A percentile compares a stretch with the other conserved stretches of the same genome.
Evolutionary conservation across 1,140 invertebrate genomes (phyloP).

Genomic region (Orius insidiosus): DNA sequence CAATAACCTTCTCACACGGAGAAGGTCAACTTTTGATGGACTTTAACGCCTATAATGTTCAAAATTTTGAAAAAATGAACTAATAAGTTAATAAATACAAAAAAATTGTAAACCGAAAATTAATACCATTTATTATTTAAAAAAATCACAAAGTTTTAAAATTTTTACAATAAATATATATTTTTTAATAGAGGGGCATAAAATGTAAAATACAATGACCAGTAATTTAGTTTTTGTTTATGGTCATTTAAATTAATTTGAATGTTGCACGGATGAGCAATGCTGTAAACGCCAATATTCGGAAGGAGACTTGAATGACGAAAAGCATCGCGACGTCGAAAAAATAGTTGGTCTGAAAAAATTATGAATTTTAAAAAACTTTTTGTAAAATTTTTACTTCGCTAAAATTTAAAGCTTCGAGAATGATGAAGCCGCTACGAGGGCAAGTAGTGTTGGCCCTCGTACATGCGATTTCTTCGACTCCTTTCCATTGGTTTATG

Average conservation of each 20-base stretch:
- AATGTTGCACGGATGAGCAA: neutral
- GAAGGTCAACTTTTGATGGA: no score
- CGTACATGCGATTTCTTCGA: conserved; percentile 53
- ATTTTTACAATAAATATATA: no score
- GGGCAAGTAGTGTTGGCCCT: conserved; percentile 53
- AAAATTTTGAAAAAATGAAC: no score
- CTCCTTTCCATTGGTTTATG: conserved; percentile 81
- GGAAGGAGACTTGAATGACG: neutral
- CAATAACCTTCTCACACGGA: no score
- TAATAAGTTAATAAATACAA: no score
- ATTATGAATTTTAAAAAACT: no score
- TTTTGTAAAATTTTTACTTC: conserved; percentile 40
- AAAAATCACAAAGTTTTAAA: no score
- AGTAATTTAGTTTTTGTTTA: conserved; percentile 14
- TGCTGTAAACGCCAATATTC: neutral
- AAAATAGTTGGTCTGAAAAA: neutral
- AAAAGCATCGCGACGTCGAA: neutral
- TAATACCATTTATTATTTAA: no score
- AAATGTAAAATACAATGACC: conserved; percentile 7
- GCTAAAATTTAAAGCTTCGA: conserved; percentile 61
- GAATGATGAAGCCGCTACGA: conserved; percentile 51
- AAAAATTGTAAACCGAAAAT: no score
- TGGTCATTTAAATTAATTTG: neutral
- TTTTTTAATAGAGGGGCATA: no score
- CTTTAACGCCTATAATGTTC: no score